Percentiles rank a stretch among this genome's conserved stretches.
phyloP scores from a whole-genome alignment of 2,113 vertebrate genomes.

The Sander vitreus region DNA sequence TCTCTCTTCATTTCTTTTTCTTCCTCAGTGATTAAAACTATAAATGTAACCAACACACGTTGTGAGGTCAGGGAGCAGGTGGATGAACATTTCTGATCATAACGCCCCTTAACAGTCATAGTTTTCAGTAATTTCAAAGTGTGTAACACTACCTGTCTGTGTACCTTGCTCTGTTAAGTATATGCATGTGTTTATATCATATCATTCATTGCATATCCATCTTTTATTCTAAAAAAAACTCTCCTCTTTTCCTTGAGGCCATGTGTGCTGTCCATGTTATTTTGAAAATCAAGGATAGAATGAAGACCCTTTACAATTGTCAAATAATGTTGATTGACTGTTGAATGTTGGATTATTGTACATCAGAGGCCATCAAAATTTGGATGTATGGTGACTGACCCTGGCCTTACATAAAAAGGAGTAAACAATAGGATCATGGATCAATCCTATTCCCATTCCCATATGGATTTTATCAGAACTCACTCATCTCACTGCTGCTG shows the following conservation, averaged over 20 bases:
- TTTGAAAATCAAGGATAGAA: not conserved
- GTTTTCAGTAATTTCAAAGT: slow-evolving; percentile 4
- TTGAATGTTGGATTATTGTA: not conserved
- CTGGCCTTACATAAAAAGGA: not conserved
- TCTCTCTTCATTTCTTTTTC: slow-evolving; percentile 13
- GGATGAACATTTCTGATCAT: not conserved
- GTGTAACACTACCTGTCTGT: not conserved
- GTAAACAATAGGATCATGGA: not conserved
- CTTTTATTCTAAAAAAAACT: not conserved
- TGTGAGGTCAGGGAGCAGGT: slow-evolving; percentile 8
- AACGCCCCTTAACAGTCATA: too few species aligned
- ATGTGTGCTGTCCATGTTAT: not conserved
- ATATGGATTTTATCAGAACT: not conserved
- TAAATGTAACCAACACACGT: not conserved
- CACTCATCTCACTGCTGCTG: not conserved
- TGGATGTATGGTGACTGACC: not conserved
- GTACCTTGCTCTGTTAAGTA: not conserved
- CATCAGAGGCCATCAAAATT: not conserved
- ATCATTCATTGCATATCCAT: not conserved
- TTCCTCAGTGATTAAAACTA: not conserved
- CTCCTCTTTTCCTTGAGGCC: not conserved
- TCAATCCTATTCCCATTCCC: not conserved
- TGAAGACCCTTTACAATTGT: not conserved
- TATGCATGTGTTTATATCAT: not conserved
- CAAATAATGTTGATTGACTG: not conserved